phyloP scores from a whole-genome alignment of 2,113 vertebrate genomes.

The Pycnonotus jocosus region DNA sequence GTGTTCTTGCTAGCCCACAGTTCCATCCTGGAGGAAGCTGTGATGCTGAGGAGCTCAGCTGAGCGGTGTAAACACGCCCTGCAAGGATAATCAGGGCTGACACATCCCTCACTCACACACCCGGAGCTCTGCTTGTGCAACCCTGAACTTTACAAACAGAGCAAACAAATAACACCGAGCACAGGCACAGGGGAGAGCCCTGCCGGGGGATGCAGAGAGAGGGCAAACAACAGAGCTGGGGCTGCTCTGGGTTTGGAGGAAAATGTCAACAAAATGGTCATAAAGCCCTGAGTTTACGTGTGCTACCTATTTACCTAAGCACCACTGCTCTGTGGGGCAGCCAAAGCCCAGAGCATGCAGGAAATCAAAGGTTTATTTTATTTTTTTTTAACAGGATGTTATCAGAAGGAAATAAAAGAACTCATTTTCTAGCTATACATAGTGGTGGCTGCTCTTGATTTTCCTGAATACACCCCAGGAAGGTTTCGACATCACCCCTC shows the following conservation, averaged over 20 bases:
- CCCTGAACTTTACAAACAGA: neutral
- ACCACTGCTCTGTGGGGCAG: neutral
- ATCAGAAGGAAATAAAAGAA: slow-evolving; percentile 8
- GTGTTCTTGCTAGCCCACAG: neutral
- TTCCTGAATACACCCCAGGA: neutral
- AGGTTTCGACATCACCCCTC: neutral
- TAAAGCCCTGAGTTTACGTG: rapidly evolving
- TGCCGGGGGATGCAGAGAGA: rapidly evolving
- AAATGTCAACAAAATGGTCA: neutral
- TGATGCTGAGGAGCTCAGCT: neutral
- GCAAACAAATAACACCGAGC: rapidly evolving
- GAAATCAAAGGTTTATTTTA: neutral
- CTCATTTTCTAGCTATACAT: neutral
- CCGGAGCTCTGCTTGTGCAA: neutral
- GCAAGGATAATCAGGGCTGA: neutral
- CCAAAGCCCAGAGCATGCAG: neutral
- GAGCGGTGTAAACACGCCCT: neutral
- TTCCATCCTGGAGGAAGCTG: neutral
- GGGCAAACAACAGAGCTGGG: neutral
- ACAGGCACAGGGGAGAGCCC: neutral
- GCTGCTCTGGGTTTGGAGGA: rapidly evolving
- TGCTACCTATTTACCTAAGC: neutral
- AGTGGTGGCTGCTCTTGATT: neutral
- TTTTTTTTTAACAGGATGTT: neutral
- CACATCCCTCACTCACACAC: neutral